Evolutionary conservation across 2,797 vertebrate species (phyloP).

Genomic region (Chiloscyllium punctatum): DNA sequence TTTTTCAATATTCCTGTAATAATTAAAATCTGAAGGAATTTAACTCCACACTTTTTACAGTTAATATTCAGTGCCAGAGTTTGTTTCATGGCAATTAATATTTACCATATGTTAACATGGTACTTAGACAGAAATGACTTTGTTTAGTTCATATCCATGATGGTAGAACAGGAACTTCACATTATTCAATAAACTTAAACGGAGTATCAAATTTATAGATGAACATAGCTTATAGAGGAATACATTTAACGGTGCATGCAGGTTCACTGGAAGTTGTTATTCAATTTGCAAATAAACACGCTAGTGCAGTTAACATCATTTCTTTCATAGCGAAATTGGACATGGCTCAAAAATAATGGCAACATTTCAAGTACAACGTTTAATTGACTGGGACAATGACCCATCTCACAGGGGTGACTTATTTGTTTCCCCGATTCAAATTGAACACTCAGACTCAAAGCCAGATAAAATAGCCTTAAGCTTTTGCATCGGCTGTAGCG

Average conservation of each 20-base stretch:
- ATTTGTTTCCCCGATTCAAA: not conserved
- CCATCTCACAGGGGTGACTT: not conserved
- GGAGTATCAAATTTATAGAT: not conserved
- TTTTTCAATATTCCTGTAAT: not conserved
- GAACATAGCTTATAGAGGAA: no score
- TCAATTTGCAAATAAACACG: not conserved
- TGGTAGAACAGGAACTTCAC: not conserved
- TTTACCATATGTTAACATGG: not conserved
- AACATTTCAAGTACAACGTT: not conserved
- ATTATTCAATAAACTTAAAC: not conserved
- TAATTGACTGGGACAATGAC: not conserved
- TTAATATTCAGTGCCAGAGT: not conserved
- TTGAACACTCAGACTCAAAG: not conserved
- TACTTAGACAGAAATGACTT: not conserved
- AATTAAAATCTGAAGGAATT: not conserved
- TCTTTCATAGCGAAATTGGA: not conserved
- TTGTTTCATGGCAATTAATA: not conserved
- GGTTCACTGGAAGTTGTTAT: not conserved
- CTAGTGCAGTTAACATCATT: not conserved
- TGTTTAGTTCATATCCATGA: not conserved
- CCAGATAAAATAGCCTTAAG: not conserved
- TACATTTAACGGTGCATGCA: not conserved
- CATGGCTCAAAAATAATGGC: not conserved
- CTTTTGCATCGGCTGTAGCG: not conserved
- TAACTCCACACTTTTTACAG: not conserved